These are phyloP conservation scores for Lycopodina hypogea DNA, from an alignment of 37 sponge, comb jelly and placozoan genomes.

Conservation along the genomic window DNA sequence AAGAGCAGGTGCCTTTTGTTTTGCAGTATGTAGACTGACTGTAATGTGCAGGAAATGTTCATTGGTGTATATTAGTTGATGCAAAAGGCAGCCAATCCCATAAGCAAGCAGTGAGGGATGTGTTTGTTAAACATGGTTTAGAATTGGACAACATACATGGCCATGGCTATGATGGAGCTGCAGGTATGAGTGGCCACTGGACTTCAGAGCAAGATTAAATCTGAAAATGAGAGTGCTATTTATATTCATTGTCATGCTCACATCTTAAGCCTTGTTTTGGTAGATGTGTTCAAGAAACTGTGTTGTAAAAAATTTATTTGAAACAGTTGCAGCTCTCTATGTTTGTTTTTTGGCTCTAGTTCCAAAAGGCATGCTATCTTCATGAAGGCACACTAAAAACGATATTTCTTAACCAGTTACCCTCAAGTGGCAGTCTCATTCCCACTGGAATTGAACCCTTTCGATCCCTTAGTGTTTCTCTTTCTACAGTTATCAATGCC, in stretches of 20 bases:
- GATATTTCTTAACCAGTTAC: too few relatives aligned
- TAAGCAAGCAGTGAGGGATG: background rate
- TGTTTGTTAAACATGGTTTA: too few relatives aligned
- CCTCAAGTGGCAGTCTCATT: too few relatives aligned
- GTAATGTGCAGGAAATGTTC: too few relatives aligned
- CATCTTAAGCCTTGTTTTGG: background rate
- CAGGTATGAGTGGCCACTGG: conserved; percentile 8
- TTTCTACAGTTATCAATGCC: too few relatives aligned
- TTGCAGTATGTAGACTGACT: conserved; percentile 3
- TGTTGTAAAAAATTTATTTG: background rate
- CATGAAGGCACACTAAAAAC: too few relatives aligned
- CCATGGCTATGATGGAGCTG: conserved; percentile 14
- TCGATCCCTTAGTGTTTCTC: too few relatives aligned
- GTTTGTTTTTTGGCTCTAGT: too few relatives aligned
- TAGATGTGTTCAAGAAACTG: background rate
- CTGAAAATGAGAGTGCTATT: background rate
- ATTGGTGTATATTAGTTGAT: background rate
- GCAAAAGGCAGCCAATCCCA: background rate
- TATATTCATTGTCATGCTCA: background rate
- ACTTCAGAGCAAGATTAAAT: background rate
- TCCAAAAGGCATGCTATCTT: too few relatives aligned
- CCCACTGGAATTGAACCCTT: too few relatives aligned
- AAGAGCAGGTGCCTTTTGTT: conserved; percentile 11
- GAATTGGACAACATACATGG: background rate
- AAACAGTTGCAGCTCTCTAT: background rate